Base-by-base conservation (phyloP, 2,113 vertebrate species). In the Archilochus colubris region DNA sequence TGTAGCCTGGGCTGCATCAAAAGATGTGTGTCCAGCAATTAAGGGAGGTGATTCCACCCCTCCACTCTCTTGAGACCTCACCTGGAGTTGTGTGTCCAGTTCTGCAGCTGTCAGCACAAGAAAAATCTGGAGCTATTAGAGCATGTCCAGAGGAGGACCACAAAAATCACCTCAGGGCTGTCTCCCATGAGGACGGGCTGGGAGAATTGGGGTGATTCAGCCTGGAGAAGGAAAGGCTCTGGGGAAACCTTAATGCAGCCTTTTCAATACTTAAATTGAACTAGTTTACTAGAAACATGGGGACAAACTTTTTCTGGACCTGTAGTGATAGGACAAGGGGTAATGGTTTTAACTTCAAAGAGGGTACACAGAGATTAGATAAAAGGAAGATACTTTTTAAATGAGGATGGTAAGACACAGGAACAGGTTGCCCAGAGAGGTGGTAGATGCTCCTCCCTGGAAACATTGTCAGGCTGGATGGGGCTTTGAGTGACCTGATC, bases 11-110 rank as follows among this genome's bases (percentile, higher is more conserved):
- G 58, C 64, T 78, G 14, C 19, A 53, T 53, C 18, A 40, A 7
- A 22, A 36, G 18, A 51, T 81, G 14, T 0, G 0, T 31, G 28
- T 7, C 15, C 27, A 55, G 31, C 40, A 67, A 36, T 25, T 1
- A 1, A 53, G 8, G 48, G 27, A 36, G 13, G 25, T 20, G 43
- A 53, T 38, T 55, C 38, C 61, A 30, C 9, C 25, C 31, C 17
- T 55, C 21, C 11, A 12, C 51, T 66, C 33, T 28, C 6, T 2
- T 43, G 23, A 62, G 20, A 62, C 16, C 12, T 9, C 28, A 19
- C 18, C 36, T 74, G 18, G 28, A 43, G 24, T 43, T 23, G 24
- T 55, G 30, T 3, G 0, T 55, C 55, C 64, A 63, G 36, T 17
- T 38, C 11, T 30, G 33, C 16, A 7, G 9, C 20, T 5, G 25